These are phyloP conservation scores for Pammene aurita DNA, from an alignment of 2,888 invertebrate genomes.

Conservation along the genomic window DNA sequence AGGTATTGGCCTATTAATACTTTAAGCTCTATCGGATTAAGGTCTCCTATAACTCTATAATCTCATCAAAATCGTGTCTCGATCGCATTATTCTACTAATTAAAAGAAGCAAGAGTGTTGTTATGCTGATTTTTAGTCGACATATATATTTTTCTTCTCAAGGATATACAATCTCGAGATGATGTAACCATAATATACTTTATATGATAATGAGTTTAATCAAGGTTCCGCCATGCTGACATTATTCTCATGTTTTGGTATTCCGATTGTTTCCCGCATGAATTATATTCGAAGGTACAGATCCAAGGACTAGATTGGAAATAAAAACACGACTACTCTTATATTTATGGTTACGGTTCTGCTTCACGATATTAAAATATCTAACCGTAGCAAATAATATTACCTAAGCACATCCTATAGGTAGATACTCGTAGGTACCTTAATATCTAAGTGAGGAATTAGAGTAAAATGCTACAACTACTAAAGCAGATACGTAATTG, in stretches of 20 bases:
- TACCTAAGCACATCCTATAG: too few species aligned
- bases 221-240: conserved; percentile 25
- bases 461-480: too few species aligned
- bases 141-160: conserved; percentile 34
- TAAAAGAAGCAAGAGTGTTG: conserved; percentile 10
- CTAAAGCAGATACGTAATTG: too few species aligned
- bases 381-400: too few species aligned
- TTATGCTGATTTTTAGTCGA: background rate
- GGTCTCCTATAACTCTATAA: too few species aligned
- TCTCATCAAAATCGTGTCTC: too few species aligned
- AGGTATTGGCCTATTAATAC: too few species aligned
- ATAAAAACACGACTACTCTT: conserved; percentile 1
- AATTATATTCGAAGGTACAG: conserved; percentile 22
- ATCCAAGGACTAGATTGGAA: conserved; percentile 11
- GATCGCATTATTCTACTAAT: too few species aligned
- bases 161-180: conserved; percentile 39
- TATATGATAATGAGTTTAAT: conserved; percentile 41
- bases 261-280: conserved; percentile 28
- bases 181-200: conserved; percentile 42
- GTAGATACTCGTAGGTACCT: too few species aligned
- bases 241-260: conserved; percentile 36
- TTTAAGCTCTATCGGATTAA: too few species aligned
- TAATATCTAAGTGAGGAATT: too few species aligned
- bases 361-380: background rate
- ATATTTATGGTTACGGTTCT: conserved; percentile 8